These are phyloP conservation scores for Metellina segmentata DNA, from an alignment of 2,888 invertebrate genomes.

Conservation along the genomic window DNA sequence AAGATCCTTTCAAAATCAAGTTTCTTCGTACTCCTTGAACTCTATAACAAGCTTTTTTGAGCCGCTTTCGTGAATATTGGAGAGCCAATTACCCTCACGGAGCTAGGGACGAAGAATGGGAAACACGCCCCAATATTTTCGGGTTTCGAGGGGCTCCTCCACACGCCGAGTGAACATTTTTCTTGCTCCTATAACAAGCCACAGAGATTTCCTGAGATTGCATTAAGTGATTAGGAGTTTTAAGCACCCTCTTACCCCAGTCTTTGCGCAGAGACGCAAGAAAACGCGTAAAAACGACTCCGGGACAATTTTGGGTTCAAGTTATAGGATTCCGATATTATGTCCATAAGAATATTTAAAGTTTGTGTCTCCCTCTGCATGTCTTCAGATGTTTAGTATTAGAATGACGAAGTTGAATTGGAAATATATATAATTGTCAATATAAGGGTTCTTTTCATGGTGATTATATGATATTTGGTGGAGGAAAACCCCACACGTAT, in stretches of 20 bases:
- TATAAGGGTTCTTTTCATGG: no score
- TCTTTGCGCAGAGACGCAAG: neutral
- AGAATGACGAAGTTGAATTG: no score
- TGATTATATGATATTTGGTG: no score
- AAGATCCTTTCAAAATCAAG: neutral
- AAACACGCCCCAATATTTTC: neutral
- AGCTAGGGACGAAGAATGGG: neutral
- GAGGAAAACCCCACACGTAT: no score
- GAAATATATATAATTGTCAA: no score
- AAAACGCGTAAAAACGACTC: neutral
- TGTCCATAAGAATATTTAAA: no score
- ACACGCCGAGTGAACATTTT: neutral
- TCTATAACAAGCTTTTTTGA: neutral
- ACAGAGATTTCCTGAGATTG: neutral
- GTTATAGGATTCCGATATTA: no score
- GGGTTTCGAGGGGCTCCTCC: neutral
- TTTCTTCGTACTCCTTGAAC: neutral
- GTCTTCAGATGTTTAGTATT: no score
- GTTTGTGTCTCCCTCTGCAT: no score
- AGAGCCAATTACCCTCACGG: neutral
- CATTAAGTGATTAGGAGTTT: neutral
- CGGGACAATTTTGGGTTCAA: neutral
- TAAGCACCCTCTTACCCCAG: neutral
- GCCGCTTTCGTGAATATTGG: neutral
- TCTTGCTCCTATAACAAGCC: neutral